A percentile compares a stretch with the other conserved stretches of the same genome.
Evolutionary conservation across 1,140 invertebrate genomes (phyloP).

Genomic region (Ridgeia piscesae): DNA sequence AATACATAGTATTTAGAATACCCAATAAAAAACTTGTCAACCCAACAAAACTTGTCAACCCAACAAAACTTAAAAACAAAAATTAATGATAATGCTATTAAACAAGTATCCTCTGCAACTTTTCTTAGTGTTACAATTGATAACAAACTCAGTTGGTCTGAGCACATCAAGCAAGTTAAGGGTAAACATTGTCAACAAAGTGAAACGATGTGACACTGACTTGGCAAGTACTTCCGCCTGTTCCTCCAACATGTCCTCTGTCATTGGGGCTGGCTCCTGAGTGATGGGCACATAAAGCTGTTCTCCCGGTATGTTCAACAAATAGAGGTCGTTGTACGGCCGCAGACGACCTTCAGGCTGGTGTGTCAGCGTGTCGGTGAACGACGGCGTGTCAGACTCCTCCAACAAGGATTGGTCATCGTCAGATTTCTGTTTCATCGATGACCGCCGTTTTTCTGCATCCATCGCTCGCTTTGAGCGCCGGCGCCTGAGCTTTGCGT

Average conservation of each 20-base stretch:
- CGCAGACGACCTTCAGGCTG: slow-evolving; percentile 62
- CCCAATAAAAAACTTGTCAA: too few species aligned
- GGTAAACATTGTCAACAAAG: too few species aligned
- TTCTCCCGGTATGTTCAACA: slow-evolving; percentile 47
- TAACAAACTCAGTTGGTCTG: too few species aligned
- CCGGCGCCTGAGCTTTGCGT: neutral
- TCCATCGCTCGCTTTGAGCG: slow-evolving; percentile 6
- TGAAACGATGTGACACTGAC: slow-evolving; percentile 37
- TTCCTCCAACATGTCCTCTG: slow-evolving; percentile 93
- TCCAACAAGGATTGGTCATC: slow-evolving; percentile 27
- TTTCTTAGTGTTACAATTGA: too few species aligned
- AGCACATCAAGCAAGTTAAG: too few species aligned
- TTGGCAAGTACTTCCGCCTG: slow-evolving; percentile 84
- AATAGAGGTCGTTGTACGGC: slow-evolving; percentile 63
- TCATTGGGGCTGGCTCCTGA: slow-evolving; percentile 93
- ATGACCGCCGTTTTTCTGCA: neutral
- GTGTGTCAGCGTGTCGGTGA: slow-evolving; percentile 66
- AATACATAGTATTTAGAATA: too few species aligned
- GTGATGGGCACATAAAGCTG: slow-evolving; percentile 83
- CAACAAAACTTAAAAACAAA: too few species aligned
- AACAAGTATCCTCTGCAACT: too few species aligned
- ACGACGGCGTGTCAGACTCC: slow-evolving; percentile 22
- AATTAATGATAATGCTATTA: too few species aligned
- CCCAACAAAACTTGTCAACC: too few species aligned
- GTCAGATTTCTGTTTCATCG: slow-evolving; percentile 25